Evolutionary conservation across 2,113 vertebrate genomes (phyloP).

Genomic region (Dipodomys ordii): DNA sequence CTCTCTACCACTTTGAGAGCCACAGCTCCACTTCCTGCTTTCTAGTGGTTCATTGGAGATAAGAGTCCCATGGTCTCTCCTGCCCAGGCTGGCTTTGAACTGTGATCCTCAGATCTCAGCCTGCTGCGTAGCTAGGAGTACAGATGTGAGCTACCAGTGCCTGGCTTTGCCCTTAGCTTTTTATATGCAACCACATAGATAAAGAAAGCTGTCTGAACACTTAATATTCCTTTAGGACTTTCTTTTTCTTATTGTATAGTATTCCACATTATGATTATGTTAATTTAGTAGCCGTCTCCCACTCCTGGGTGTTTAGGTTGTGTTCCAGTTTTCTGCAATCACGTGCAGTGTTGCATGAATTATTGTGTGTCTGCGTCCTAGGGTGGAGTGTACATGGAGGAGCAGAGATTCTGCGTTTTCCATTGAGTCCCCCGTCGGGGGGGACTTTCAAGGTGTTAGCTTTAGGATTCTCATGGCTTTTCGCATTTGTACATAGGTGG

Average conservation of each 20-base stretch:
- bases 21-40: too few relatives aligned
- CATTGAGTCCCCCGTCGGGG: constrained; percentile 14
- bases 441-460: background rate
- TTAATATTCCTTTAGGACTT: background rate
- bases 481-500: background rate
- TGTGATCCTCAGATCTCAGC: too few relatives aligned
- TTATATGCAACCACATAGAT: background rate
- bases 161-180: background rate
- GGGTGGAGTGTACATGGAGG: background rate
- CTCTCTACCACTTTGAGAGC: too few relatives aligned
- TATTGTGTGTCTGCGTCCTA: background rate
- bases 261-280: background rate
- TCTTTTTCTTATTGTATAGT: background rate
- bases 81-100: too few relatives aligned
- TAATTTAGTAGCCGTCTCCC: background rate
- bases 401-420: constrained; percentile 28
- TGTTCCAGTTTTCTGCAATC: background rate
- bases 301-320: background rate
- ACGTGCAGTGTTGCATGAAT: background rate
- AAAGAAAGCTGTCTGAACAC: background rate
- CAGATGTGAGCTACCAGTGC: too few relatives aligned
- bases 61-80: too few relatives aligned
- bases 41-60: too few relatives aligned
- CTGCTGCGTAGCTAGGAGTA: too few relatives aligned
- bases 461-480: background rate